A percentile compares a stretch with the other conserved stretches of the same genome.
Evolutionary conservation across 2,888 invertebrate species (phyloP).

Genomic region (Temnothorax ravouxi): DNA sequence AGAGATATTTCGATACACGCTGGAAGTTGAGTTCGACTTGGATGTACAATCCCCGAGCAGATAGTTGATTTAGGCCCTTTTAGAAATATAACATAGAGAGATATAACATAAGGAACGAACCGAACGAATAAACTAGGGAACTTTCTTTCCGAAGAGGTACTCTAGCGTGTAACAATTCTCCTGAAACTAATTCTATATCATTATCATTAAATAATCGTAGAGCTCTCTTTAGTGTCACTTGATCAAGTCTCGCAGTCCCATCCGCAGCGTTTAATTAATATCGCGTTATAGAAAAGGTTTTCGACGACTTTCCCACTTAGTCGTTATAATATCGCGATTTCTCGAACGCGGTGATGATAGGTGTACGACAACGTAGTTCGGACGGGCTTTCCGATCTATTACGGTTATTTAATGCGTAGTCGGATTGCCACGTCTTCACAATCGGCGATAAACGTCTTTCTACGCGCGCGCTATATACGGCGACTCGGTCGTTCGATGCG

Average conservation of each 20-base stretch:
- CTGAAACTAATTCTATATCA: neutral
- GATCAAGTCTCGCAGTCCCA: neutral
- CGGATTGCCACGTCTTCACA: constrained; percentile 27
- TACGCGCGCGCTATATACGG: constrained; percentile 46
- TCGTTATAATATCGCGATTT: constrained; percentile 5
- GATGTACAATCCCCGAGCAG: neutral
- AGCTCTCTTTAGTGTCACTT: neutral
- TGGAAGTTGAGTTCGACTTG: neutral
- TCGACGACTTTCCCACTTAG: constrained; percentile 14
- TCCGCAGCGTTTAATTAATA: neutral
- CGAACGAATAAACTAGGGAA: neutral
- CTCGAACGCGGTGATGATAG: neutral
- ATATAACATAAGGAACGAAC: neutral
- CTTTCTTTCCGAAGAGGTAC: neutral
- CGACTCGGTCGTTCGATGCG: constrained; percentile 34
- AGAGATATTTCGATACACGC: neutral
- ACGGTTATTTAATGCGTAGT: constrained; percentile 33
- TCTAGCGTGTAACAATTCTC: neutral
- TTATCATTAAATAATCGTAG: neutral
- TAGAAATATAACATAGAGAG: neutral
- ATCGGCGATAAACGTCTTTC: constrained; percentile 48
- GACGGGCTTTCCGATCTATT: constrained; percentile 25
- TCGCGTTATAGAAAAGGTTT: neutral
- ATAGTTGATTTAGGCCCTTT: neutral
- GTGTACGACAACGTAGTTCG: neutral